Percentiles rank a stretch among this genome's conserved stretches.
Conservation (phyloP, 35 echinoderm and acorn worm species). For the Stichopus chloronotus region DNA sequence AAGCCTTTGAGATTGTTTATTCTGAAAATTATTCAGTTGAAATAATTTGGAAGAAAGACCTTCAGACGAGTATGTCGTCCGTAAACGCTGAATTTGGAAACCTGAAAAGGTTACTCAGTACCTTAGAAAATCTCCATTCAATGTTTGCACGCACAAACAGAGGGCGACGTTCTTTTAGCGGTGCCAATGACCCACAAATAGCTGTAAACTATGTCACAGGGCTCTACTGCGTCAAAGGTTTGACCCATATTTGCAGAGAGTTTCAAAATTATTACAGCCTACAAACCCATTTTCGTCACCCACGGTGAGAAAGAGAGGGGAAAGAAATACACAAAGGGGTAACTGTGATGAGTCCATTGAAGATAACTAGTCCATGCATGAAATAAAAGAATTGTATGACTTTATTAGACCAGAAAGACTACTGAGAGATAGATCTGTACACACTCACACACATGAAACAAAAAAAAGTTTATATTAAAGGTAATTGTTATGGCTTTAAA, state of each 20-base stretch:
- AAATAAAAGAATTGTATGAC: not conserved
- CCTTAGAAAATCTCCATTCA: not conserved
- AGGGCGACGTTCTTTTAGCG: not conserved
- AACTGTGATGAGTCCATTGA: not conserved
- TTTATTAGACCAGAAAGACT: not conserved
- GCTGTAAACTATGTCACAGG: not conserved
- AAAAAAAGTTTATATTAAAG: not conserved
- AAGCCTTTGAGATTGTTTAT: too few relatives aligned
- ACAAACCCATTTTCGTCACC: not conserved
- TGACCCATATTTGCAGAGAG: not conserved
- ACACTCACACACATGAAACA: not conserved
- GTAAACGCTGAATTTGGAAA: too few relatives aligned
- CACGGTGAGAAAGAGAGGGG: not conserved
- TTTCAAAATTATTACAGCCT: not conserved
- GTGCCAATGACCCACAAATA: not conserved
- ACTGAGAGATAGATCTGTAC: not conserved
- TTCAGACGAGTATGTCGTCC: too few relatives aligned
- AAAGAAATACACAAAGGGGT: not conserved
- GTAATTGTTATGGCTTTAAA: not conserved
- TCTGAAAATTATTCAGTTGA: not conserved
- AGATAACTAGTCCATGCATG: not conserved
- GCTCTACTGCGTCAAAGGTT: not conserved
- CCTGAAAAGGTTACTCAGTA: too few relatives aligned
- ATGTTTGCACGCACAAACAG: not conserved
- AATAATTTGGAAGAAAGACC: not conserved